Conservation (phyloP, 2,888 invertebrate species). For the Melangyna quadrimaculata region DNA sequence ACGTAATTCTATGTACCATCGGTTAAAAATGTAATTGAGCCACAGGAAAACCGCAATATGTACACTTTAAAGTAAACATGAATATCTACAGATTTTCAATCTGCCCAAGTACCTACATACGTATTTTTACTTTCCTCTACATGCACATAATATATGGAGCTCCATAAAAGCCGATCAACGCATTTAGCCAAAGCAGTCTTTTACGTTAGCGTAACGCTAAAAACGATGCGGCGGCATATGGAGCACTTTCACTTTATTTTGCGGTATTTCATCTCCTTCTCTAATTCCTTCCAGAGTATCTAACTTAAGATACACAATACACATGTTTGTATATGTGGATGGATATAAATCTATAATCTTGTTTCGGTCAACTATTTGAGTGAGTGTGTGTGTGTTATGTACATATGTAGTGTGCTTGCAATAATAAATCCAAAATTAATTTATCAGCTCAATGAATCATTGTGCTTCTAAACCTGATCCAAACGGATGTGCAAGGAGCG, state of each 20-base stretch:
- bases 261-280: constrained; percentile 67
- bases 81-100: constrained; percentile 46
- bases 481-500: constrained; percentile 67
- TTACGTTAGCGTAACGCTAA: constrained; percentile 55
- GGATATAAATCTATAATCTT: constrained; percentile 57
- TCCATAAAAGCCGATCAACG: constrained; percentile 62
- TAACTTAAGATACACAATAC: neutral
- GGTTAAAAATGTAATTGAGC: constrained; percentile 17
- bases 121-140: constrained; percentile 36
- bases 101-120: constrained; percentile 25
- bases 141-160: constrained; percentile 3
- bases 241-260: constrained; percentile 72
- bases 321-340: constrained; percentile 35
- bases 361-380: constrained; percentile 22
- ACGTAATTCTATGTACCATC: constrained; percentile 34
- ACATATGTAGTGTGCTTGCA: constrained; percentile 20
- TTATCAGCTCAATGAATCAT: constrained; percentile 65
- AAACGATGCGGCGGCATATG: constrained; percentile 62
- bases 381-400: neutral
- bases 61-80: constrained; percentile 35
- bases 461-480: constrained; percentile 35
- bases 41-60: constrained; percentile 52
- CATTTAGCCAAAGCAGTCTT: constrained; percentile 31
- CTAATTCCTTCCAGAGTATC: constrained; percentile 43
- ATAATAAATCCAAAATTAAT: constrained; percentile 67